Conservation (phyloP, 1,140 invertebrate species). For the Orussus abietinus region DNA sequence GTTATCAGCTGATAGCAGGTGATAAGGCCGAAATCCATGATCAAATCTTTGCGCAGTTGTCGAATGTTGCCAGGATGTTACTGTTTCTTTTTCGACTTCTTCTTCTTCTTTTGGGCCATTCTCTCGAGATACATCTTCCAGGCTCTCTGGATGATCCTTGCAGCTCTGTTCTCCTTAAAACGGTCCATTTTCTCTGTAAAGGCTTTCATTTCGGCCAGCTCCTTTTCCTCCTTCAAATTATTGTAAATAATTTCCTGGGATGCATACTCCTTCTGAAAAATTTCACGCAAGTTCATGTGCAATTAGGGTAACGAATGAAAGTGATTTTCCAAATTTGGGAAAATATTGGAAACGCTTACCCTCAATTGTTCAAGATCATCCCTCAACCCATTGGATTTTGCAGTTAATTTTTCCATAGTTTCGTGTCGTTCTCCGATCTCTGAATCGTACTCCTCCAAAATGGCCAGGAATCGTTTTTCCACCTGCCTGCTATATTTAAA, state of each 20-base stretch:
- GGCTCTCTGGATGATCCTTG: slow-evolving; percentile 4
- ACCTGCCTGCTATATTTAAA: background rate
- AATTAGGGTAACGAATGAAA: background rate
- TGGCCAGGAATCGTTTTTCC: background rate
- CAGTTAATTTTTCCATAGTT: background rate
- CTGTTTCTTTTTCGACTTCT: slow-evolving; percentile 6
- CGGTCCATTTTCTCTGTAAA: background rate
- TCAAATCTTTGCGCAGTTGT: background rate
- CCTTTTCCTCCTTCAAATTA: slow-evolving; percentile 1
- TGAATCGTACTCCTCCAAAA: background rate
- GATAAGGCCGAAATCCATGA: background rate
- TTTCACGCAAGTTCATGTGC: background rate
- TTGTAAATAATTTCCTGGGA: background rate
- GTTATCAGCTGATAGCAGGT: background rate
- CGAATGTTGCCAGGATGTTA: background rate
- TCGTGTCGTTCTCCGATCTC: slow-evolving; percentile 2
- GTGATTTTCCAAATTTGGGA: background rate
- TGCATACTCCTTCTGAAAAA: background rate
- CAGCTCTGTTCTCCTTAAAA: slow-evolving; percentile 2
- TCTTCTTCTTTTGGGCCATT: background rate
- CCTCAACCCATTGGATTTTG: background rate
- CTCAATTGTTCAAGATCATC: background rate
- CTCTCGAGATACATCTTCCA: background rate
- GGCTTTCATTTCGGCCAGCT: background rate
- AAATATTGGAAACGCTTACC: background rate